phyloP scores from a whole-genome alignment of 2,797 vertebrate genomes.

The Neosilurus mollespiculum region DNA sequence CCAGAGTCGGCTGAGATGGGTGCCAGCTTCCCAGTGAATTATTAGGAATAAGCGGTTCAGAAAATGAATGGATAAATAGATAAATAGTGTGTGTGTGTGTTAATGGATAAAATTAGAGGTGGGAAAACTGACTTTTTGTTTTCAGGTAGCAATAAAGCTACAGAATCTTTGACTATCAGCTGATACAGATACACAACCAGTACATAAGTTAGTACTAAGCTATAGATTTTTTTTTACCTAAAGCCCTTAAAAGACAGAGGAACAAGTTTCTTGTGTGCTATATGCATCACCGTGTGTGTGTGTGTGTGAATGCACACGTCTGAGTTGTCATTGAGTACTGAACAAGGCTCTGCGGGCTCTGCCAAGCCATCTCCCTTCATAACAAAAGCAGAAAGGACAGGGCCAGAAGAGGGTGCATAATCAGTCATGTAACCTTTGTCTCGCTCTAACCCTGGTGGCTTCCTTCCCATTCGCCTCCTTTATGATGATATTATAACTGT shows the following conservation, averaged over 20 bases:
- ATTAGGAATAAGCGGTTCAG: too few relatives aligned
- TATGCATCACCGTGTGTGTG: background rate
- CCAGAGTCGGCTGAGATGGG: too few relatives aligned
- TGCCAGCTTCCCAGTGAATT: too few relatives aligned
- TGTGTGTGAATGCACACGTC: slow-evolving; percentile 18
- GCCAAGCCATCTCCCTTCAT: slow-evolving; percentile 55
- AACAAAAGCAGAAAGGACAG: slow-evolving; percentile 72
- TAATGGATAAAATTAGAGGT: background rate
- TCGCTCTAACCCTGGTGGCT: slow-evolving; percentile 53
- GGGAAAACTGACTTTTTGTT: background rate
- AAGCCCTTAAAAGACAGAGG: background rate
- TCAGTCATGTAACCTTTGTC: slow-evolving; percentile 66
- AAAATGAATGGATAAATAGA: too few relatives aligned
- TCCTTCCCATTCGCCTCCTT: slow-evolving; percentile 36
- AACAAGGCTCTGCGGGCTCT: slow-evolving; percentile 57
- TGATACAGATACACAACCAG: background rate
- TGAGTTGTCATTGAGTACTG: slow-evolving; percentile 52
- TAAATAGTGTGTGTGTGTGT: too few relatives aligned
- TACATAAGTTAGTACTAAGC: background rate
- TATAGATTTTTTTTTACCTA: background rate
- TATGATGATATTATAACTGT: slow-evolving; percentile 63
- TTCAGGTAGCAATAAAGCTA: background rate
- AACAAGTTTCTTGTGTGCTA: background rate
- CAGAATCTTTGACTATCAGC: background rate
- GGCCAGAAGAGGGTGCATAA: slow-evolving; percentile 65